Base-by-base conservation (phyloP, 2,888 invertebrate genomes). In the Drosophila cognata region DNA sequence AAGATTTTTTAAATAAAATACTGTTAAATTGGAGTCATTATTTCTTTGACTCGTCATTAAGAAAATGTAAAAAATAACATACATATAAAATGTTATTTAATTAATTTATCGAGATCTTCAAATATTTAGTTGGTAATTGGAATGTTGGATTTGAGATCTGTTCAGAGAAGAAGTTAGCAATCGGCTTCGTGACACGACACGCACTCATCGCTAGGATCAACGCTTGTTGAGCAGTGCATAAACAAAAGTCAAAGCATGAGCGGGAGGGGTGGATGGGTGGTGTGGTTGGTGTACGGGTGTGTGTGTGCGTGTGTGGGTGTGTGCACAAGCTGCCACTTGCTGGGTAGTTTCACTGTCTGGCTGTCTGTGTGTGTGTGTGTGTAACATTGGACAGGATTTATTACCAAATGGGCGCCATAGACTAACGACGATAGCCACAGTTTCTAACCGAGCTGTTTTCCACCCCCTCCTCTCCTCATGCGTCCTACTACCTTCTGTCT, bases 331-430 rank as follows among this genome's bases (percentile, higher is more conserved):
- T 66, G 72, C 36, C 77, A 66, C 57, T 75, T 60, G 71, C 70
- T 58, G 56, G 65, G 38, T 53, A 41, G 53, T 67, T 57, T 62
- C 28, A 51, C 55, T 21, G 43, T 52, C 51, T 38, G 57, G 8
- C 46, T 43, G 29, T 57, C 41, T 36, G 29, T 57, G 33, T 55
- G 35, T 21, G 21, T 21, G 21, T 21, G 11, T 36, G 36, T 60
- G 43, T 68, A 8, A 16, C 46, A 61, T 67, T 73, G 81, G 71
- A 64, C 74, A 86, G 80, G 89, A 85, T 85, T 85, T 88, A 88
- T 88, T 86, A 86, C 84, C 81, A 88, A 85, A 85, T 86, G 85
- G 85, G 87, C 88, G 87, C 89, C 85, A 86, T 81, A 83, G 84
- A 86, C 85, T 81, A 84, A 86, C 84, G 82, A 88, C 81, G 76